Conservation (phyloP, 1,140 invertebrate genomes). For the Lysiphlebus fabarum region DNA sequence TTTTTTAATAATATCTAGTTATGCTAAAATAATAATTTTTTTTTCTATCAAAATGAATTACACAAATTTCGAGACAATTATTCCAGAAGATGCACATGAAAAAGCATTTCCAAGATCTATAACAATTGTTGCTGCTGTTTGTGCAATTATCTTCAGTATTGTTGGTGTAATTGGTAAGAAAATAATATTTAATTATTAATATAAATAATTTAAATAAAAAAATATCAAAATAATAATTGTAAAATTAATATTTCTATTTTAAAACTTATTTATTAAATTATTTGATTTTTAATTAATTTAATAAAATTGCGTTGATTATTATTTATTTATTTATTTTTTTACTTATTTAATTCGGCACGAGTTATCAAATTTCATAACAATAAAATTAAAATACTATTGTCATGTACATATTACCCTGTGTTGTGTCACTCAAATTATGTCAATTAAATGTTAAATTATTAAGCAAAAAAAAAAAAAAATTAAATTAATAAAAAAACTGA, state of each 20-base stretch:
- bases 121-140: slow-evolving; percentile 71
- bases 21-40: background rate
- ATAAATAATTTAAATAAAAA: too few species aligned
- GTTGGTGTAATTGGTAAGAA: slow-evolving; percentile 74
- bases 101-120: slow-evolving; percentile 61
- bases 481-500: background rate
- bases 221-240: too few species aligned
- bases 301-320: too few species aligned
- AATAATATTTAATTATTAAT: too few species aligned
- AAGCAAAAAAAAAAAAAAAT: background rate
- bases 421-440: slow-evolving; percentile 5
- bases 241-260: too few species aligned
- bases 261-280: too few species aligned
- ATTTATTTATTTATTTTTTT: too few species aligned
- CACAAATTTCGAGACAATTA: slow-evolving; percentile 15
- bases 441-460: slow-evolving; percentile 8
- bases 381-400: too few species aligned
- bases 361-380: too few species aligned
- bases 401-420: background rate
- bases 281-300: too few species aligned
- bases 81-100: slow-evolving; percentile 23
- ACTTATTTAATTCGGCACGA: too few species aligned
- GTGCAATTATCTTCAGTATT: slow-evolving; percentile 74
- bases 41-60: slow-evolving; percentile 16
- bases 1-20: too few species aligned